A percentile compares a stretch with the other conserved stretches of the same genome.
phyloP scores from a whole-genome alignment of 2,113 vertebrate genomes.

The Poecile atricapillus region DNA sequence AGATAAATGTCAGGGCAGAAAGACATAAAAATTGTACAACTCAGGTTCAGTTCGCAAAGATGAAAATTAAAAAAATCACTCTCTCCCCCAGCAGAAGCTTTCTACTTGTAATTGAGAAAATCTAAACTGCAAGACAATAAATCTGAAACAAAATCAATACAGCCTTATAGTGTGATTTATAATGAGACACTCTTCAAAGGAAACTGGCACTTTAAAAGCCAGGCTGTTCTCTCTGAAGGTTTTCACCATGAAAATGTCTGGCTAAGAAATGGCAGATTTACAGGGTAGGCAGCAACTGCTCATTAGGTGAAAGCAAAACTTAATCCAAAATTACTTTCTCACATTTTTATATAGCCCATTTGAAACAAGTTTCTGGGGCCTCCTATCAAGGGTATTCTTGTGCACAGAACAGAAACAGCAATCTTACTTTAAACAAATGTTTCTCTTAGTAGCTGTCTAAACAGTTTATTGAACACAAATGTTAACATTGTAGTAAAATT shows the following conservation, averaged over 20 bases:
- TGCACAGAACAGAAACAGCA: neutral
- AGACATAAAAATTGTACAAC: neutral
- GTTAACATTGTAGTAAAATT: neutral
- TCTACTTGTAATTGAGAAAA: neutral
- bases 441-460: neutral
- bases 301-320: slow-evolving; percentile 20
- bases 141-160: neutral
- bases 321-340: neutral
- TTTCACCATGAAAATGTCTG: neutral
- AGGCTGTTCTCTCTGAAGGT: neutral
- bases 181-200: slow-evolving; percentile 4
- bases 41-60: neutral
- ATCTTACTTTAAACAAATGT: neutral
- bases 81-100: neutral
- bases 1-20: neutral
- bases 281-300: neutral
- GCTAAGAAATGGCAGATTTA: neutral
- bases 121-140: slow-evolving; percentile 1
- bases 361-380: neutral
- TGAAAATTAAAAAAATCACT: neutral
- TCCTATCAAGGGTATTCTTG: neutral
- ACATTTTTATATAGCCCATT: neutral
- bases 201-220: neutral
- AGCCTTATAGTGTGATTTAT: neutral
- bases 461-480: neutral